These are phyloP conservation scores for Sorex araneus DNA, from an alignment of 2,113 vertebrate species.

Conservation along the genomic window DNA sequence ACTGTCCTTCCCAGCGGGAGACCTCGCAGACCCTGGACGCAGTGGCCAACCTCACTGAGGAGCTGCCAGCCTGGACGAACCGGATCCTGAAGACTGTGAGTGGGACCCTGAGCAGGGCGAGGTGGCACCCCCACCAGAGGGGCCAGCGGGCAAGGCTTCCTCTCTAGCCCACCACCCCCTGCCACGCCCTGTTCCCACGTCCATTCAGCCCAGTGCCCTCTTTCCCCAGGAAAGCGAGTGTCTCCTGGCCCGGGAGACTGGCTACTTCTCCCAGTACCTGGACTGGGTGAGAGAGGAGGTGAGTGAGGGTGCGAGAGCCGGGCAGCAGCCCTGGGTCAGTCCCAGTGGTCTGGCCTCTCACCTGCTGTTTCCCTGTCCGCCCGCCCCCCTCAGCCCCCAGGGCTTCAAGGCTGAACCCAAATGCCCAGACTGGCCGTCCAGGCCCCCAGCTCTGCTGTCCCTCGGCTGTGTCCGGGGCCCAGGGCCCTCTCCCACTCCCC, in stretches of 20 bases:
- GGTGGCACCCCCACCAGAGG: neutral
- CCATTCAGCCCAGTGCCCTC: neutral
- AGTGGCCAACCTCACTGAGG: slow-evolving; percentile 61
- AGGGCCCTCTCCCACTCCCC: neutral
- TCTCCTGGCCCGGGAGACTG: slow-evolving; percentile 84
- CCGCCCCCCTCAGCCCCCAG: neutral
- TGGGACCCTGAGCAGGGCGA: rapidly evolving
- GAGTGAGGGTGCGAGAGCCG: too few species aligned
- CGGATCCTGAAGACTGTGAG: slow-evolving; percentile 88
- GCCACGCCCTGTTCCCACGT: neutral
- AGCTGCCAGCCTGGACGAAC: slow-evolving; percentile 79
- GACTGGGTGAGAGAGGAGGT: slow-evolving; percentile 88
- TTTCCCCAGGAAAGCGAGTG: slow-evolving; percentile 88
- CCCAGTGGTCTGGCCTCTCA: rapidly evolving
- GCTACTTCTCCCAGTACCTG: slow-evolving; percentile 87
- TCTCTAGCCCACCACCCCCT: neutral
- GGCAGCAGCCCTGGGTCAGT: too few species aligned
- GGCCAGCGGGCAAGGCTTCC: neutral
- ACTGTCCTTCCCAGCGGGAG: slow-evolving; percentile 71
- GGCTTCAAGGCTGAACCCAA: neutral
- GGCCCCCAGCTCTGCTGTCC: neutral
- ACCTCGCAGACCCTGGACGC: slow-evolving; percentile 70
- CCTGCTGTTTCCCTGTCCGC: neutral
- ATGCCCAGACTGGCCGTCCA: neutral
- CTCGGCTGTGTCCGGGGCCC: neutral